These are phyloP conservation scores for Melinaea menophilus DNA, from an alignment of 2,888 invertebrate species.

Conservation along the genomic window DNA sequence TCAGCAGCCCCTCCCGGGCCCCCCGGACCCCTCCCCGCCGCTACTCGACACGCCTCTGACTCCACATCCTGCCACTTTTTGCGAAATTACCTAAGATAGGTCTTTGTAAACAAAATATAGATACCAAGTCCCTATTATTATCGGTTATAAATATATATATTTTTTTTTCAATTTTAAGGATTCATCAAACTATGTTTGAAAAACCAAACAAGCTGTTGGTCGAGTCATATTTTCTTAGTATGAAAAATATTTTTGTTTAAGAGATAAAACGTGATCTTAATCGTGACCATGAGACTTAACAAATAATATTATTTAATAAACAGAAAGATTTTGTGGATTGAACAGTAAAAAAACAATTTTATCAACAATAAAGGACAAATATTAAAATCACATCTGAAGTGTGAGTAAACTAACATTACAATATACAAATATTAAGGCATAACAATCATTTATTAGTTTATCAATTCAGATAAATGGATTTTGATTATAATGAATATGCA, in stretches of 20 bases:
- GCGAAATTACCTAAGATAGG: slow-evolving; percentile 56
- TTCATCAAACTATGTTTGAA: too few relatives aligned
- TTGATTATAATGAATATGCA: slow-evolving; percentile 11
- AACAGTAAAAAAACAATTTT: slow-evolving; percentile 6
- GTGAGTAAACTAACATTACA: not conserved
- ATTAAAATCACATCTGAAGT: not conserved
- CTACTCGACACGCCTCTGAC: slow-evolving; percentile 65
- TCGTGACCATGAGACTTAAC: slow-evolving; percentile 27
- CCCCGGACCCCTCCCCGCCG: slow-evolving; percentile 39
- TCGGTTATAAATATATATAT: slow-evolving; percentile 8
- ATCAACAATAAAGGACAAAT: not conserved
- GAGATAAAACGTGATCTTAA: slow-evolving; percentile 32
- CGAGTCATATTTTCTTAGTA: slow-evolving; percentile 42
- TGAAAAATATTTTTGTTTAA: slow-evolving; percentile 35
- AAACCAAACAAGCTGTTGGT: slow-evolving; percentile 51
- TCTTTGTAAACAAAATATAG: slow-evolving; percentile 49
- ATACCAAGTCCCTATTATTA: slow-evolving; percentile 7
- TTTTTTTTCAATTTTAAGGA: slow-evolving; percentile 46
- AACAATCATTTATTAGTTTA: not conserved
- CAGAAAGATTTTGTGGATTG: slow-evolving; percentile 5
- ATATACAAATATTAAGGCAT: not conserved
- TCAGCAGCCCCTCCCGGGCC: slow-evolving; percentile 57
- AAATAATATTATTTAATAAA: not conserved
- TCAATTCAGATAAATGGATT: not conserved
- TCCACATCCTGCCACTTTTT: slow-evolving; percentile 68